phyloP scores from a whole-genome alignment of 2,113 vertebrate genomes.

The Nothobranchius furzeri region DNA sequence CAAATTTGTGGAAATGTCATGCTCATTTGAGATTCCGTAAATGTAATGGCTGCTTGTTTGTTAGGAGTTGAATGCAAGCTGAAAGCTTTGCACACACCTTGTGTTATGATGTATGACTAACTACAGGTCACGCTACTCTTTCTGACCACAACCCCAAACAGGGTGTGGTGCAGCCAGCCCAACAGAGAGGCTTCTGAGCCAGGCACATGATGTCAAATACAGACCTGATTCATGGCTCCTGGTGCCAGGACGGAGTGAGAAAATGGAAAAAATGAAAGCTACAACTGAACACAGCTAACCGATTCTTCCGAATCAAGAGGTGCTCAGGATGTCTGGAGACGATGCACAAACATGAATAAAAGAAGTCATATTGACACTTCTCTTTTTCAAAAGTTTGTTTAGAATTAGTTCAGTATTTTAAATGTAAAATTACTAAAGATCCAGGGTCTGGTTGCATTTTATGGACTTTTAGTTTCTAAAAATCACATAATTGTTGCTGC shows the following conservation, averaged over 20 bases:
- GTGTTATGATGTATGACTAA: neutral
- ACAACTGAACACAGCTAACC: constrained; percentile 1
- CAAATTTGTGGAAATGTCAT: neutral
- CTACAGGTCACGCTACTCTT: neutral
- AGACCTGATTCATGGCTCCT: constrained; percentile 31
- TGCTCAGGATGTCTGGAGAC: neutral
- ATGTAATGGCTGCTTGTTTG: neutral
- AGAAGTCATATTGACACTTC: neutral
- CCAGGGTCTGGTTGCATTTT: neutral
- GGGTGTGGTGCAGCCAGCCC: constrained; percentile 35
- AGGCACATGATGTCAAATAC: constrained; percentile 49
- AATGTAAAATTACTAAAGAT: neutral
- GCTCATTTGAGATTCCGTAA: neutral
- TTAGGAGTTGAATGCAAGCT: neutral
- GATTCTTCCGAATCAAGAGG: neutral
- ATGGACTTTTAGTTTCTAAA: neutral
- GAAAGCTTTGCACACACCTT: neutral
- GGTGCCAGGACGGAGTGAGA: constrained; percentile 75
- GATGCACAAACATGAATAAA: neutral
- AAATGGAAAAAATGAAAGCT: constrained; percentile 69
- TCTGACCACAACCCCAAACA: neutral
- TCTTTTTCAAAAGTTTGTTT: neutral
- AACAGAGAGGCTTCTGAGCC: constrained; percentile 36
- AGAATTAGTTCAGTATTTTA: no score
- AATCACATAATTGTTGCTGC: neutral